These are phyloP conservation scores for Elephas maximus DNA, from an alignment of 2,113 vertebrate genomes.

Conservation along the genomic window DNA sequence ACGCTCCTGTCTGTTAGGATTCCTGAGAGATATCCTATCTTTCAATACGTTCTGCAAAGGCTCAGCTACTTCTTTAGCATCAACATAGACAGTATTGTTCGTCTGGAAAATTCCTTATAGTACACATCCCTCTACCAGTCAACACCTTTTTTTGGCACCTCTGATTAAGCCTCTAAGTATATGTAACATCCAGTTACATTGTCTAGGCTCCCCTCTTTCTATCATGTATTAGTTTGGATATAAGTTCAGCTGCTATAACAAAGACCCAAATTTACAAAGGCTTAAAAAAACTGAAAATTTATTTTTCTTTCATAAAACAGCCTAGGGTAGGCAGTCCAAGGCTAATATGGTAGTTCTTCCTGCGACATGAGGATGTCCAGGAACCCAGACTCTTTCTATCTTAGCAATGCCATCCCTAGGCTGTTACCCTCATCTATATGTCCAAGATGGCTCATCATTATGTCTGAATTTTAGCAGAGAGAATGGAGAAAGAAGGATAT, in stretches of 20 bases:
- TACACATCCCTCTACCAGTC: not conserved
- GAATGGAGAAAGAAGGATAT: not conserved
- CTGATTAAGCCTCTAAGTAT: not conserved
- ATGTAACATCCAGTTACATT: not conserved
- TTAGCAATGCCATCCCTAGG: not conserved
- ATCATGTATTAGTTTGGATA: not conserved
- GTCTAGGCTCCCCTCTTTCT: not conserved
- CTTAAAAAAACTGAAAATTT: conserved; percentile 34
- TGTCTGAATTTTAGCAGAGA: conserved; percentile 33
- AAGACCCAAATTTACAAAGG: not conserved
- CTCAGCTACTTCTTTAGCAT: not conserved
- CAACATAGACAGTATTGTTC: not conserved
- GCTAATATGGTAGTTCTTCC: not conserved
- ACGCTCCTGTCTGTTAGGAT: not conserved
- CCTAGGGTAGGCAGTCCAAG: not conserved
- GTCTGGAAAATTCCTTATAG: not conserved
- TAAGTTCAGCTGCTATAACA: conserved; percentile 8
- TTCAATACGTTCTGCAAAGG: not conserved
- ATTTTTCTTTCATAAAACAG: not conserved
- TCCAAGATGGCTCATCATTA: not conserved
- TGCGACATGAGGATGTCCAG: not conserved
- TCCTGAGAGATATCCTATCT: not conserved
- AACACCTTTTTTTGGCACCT: not conserved
- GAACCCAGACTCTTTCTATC: not conserved
- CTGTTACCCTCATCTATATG: not conserved